Conservation (phyloP, 1,140 invertebrate genomes). For the Microvelia longipes region DNA sequence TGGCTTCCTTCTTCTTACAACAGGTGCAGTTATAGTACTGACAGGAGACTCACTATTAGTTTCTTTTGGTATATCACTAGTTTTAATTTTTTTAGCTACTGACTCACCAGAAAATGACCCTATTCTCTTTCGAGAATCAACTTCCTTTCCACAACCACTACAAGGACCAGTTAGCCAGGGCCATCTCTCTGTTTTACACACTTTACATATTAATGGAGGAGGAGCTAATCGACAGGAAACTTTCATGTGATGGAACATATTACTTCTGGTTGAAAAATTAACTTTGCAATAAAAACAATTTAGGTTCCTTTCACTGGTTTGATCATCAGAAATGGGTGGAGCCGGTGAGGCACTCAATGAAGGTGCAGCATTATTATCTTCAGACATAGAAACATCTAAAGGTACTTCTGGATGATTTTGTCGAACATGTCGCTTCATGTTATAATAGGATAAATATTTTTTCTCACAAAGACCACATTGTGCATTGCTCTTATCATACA, state of each 20-base stretch:
- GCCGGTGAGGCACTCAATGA: too few species aligned
- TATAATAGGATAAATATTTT: background rate
- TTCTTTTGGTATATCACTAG: too few species aligned
- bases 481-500: background rate
- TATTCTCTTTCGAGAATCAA: background rate
- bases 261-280: background rate
- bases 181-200: background rate
- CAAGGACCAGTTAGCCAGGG: background rate
- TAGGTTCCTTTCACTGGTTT: background rate
- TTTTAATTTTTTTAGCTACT: background rate
- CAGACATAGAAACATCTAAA: too few species aligned
- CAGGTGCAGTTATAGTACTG: too few species aligned
- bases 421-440: background rate
- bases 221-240: background rate
- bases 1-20: too few species aligned
- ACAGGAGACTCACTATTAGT: too few species aligned
- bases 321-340: too few species aligned
- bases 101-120: background rate
- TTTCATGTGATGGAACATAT: background rate
- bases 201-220: background rate
- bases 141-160: background rate
- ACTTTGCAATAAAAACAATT: background rate
- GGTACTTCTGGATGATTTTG: too few species aligned
- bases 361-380: too few species aligned
- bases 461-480: background rate